Evolutionary conservation across 2,888 invertebrate species (phyloP).

Genomic region (Pachliopta kotzebuea): DNA sequence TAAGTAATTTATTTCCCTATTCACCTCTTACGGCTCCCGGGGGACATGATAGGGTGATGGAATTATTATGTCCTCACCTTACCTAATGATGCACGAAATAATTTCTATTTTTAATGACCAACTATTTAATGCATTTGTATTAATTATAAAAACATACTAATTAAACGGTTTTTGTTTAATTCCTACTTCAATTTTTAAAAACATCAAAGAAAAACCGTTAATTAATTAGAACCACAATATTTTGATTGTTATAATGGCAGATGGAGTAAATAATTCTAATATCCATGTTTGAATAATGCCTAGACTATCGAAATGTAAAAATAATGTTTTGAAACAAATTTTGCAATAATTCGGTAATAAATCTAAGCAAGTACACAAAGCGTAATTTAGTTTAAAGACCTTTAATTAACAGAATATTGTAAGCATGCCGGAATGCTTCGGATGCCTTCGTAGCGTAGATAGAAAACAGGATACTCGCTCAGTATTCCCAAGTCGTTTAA

Average conservation of each 20-base stretch:
- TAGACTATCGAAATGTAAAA: background rate
- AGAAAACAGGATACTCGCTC: conserved; percentile 41
- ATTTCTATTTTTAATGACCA: background rate
- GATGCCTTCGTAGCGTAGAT: conserved; percentile 34
- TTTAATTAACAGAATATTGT: conserved; percentile 49
- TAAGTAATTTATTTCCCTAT: conserved; percentile 17
- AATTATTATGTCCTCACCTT: conserved; percentile 5
- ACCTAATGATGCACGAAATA: background rate
- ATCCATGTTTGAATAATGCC: background rate
- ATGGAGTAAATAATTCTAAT: background rate
- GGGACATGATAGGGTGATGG: conserved; percentile 13
- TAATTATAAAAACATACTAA: background rate
- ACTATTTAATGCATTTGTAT: background rate
- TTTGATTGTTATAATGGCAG: background rate
- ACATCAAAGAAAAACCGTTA: too few species aligned
- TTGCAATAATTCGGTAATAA: conserved; percentile 21
- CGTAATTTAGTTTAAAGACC: conserved; percentile 42
- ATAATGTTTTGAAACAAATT: background rate
- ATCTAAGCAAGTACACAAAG: conserved; percentile 13
- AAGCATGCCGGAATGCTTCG: conserved; percentile 35
- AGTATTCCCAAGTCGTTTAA: conserved; percentile 50
- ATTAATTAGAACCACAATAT: too few species aligned
- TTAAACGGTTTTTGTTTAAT: background rate
- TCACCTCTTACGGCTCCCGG: conserved; percentile 5
- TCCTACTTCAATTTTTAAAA: background rate